Evolutionary conservation across 2,888 invertebrate genomes (phyloP).

Genomic region (Pachliopta kotzebuea): DNA sequence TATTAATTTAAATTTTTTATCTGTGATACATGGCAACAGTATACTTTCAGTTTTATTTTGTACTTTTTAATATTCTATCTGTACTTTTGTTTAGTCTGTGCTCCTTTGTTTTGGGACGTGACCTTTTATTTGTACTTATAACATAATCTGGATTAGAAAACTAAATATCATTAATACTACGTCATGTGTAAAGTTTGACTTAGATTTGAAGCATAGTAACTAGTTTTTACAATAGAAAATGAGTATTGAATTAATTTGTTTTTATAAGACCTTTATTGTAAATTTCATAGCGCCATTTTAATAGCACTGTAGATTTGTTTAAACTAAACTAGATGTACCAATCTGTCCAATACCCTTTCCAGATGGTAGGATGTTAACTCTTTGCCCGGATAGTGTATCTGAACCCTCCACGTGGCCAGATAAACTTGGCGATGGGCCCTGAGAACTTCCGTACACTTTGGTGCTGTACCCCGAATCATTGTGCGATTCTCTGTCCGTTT

Average conservation of each 20-base stretch:
- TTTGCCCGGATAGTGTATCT: conserved; percentile 66
- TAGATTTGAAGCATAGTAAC: conserved; percentile 25
- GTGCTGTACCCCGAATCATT: conserved; percentile 94
- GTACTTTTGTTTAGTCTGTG: conserved; percentile 22
- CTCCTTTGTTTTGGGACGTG: conserved; percentile 7
- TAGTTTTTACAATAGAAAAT: conserved; percentile 5
- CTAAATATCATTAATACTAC: conserved; percentile 13
- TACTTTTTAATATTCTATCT: conserved; percentile 48
- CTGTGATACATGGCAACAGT: conserved; percentile 63
- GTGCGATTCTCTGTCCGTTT: conserved; percentile 84
- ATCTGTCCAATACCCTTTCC: conserved; percentile 63
- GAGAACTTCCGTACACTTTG: conserved; percentile 88
- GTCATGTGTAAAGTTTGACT: conserved; percentile 27
- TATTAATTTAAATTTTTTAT: conserved; percentile 31
- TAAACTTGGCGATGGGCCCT: conserved; percentile 88
- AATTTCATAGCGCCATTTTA: no score
- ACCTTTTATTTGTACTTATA: conserved; percentile 17
- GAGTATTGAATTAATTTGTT: conserved; percentile 11
- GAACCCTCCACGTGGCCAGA: conserved; percentile 78
- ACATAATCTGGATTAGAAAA: conserved; percentile 8
- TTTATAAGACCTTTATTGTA: no score
- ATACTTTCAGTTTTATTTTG: conserved; percentile 53
- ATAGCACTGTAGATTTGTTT: conserved; percentile 33
- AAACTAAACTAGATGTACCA: conserved; percentile 85
- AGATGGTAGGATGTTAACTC: conserved; percentile 55